Base-by-base conservation (phyloP, 2,888 invertebrate species). In the Phyllotreta cruciferae region DNA sequence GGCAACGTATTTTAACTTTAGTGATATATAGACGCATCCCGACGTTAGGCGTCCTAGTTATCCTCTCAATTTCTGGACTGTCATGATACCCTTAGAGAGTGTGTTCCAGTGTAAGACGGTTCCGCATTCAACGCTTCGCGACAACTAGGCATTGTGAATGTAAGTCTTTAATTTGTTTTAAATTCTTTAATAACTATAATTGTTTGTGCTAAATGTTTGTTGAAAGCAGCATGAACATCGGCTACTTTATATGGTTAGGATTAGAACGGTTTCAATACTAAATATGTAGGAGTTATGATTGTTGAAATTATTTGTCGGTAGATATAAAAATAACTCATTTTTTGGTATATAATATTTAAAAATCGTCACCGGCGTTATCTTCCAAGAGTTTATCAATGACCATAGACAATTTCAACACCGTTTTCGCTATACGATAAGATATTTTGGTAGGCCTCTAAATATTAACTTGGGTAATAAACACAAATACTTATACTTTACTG, bases 11-110 rank as follows among this genome's bases (percentile, higher is more conserved):
- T 62, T 66, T 66, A 63, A 56, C 69, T 57, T 64, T 63, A 62
- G 66, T 70, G 62, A 74, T 76, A 75, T 73, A 74, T 74, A 71
- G 69, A 62, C 61, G 74, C 75, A 74, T 75, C 77, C 70, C 72
- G 76, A 24, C 24, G 24, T 24, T 24, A 24, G 24, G 24, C 24
- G 24, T 24, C 24, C 24, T 24, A 75, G 76, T 75, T 68, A 69
- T 68, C 68, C 71, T 67, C 67, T 61, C 64, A 66, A 66, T 64
- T 70, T 67, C 56, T 62, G 54, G 45, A 52, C 56, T 52, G 64
- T 49, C 62, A 61, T 63, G 62, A 62, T 62, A 60, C 52, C 56
- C 56, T 58, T 60, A 50, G 54, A 58, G 53, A 56, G 56, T 53
- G 62, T 13, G 34, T 49, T 34, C 34, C 35, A 61, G 60, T 60